Evolutionary conservation across 2,888 invertebrate genomes (phyloP), one percentile per base, ranked within the genome.

Genomic region (Zhuqinia jingwanae): DNA sequence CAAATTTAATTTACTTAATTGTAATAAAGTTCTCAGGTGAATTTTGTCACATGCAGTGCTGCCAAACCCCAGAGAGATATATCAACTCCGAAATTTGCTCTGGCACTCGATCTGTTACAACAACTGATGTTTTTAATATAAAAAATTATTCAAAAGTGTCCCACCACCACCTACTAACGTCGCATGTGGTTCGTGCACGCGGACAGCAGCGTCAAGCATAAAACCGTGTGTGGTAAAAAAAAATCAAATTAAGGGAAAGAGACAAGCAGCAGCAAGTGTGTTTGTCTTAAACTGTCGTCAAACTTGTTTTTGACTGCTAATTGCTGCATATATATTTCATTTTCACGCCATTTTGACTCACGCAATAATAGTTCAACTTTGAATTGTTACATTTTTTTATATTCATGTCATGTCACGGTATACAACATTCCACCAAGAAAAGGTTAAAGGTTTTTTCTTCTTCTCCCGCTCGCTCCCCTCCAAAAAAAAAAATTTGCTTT

Each of bases 221-320:
- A 60, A 60, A 45, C 10, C 8, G 47, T 8, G 20, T 58, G 58
- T 25, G 22, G 58, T 25, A 30, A 2, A 30, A 56, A 20, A 8
- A 36, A 36, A 36, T 36, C 8, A 36, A 22, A 70, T n/a, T 70
- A 1, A 42, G 25, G 11, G 53, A 27, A 13, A n/a, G n/a, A 17
- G 53, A 53, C 53, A 75, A 53, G 53, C 73, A 27, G 22, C 5
- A 25, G 75, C 75, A 75, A 75, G 75, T 75, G 75, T 53, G 22
- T 75, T 58, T 75, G 53, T 50, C 50, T 27, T 75, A 6, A 30
- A 75, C n/a, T 75, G 75, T 75, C 53, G 20, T 27, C 30, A 11
- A 30, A n/a, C n/a, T 22, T 70, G 68, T 20, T 13, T 8, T 53
- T 36, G 10, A 30, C 65, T 65, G 36, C n/a, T 75, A 75, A 75